phyloP scores from a whole-genome alignment of 92 coral and sea anemone genomes.

The Porites cylindrica region DNA sequence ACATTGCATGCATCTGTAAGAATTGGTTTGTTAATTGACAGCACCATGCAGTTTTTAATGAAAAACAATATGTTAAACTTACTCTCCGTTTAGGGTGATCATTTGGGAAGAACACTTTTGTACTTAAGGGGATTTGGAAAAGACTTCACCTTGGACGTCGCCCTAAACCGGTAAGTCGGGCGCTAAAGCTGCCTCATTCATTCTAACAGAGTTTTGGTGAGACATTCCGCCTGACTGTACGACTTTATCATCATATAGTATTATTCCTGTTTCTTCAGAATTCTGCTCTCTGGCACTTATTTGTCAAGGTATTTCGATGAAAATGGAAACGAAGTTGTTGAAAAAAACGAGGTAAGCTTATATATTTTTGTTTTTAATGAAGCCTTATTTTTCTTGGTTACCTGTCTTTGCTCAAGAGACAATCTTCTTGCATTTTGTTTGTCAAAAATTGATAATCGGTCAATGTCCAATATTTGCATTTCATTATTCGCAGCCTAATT shows the following conservation, averaged over 20 bases:
- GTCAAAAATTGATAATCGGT: not conserved
- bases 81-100: conserved; percentile 58
- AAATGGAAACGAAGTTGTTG: conserved; percentile 33
- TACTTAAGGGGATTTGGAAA: conserved; percentile 65
- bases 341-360: conserved; percentile 28
- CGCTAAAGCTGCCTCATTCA: not conserved
- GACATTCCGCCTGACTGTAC: not conserved
- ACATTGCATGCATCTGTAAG: too few species aligned
- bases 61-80: not conserved
- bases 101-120: conserved; percentile 52
- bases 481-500: not conserved
- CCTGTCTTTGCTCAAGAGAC: conserved; percentile 22
- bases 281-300: conserved; percentile 42
- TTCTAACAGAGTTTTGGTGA: not conserved
- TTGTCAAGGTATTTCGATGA: conserved; percentile 43
- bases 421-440: not conserved
- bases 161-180: conserved; percentile 67
- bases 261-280: conserved; percentile 15
- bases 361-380: not conserved
- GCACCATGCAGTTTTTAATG: not conserved
- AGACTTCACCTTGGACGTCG: conserved; percentile 62
- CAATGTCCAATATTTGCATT: not conserved
- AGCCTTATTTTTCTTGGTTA: not conserved
- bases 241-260: not conserved
- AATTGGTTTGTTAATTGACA: not conserved